Conservation (phyloP, 1,140 invertebrate genomes). For the Halesus radiatus region DNA sequence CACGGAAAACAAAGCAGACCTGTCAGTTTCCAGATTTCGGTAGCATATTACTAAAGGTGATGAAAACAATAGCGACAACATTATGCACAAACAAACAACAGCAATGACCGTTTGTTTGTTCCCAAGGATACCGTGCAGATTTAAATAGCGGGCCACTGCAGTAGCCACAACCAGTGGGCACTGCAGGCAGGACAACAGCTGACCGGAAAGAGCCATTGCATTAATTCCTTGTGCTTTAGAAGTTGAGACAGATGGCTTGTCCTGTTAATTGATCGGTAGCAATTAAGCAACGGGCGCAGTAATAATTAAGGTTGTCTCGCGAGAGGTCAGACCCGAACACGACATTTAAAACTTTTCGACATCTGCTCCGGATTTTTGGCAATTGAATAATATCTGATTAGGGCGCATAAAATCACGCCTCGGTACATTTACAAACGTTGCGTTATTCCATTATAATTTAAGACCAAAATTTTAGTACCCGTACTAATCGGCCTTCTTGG, state of each 20-base stretch:
- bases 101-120: background rate
- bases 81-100: background rate
- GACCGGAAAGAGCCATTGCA: constrained; percentile 39
- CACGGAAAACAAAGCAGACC: constrained; percentile 23
- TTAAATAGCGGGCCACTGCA: background rate
- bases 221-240: constrained; percentile 37
- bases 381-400: background rate
- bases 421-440: background rate
- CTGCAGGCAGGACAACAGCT: constrained; percentile 10
- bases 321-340: constrained; percentile 29
- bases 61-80: background rate
- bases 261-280: constrained; percentile 38
- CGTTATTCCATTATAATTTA: too few relatives aligned
- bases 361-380: background rate
- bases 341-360: constrained; percentile 7
- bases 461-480: too few relatives aligned
- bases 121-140: constrained; percentile 15
- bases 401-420: background rate
- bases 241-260: constrained; percentile 39
- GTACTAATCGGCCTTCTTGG: background rate
- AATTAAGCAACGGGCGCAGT: constrained; percentile 39
- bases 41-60: background rate
- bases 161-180: too few relatives aligned
- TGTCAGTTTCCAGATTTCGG: background rate
- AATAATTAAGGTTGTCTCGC: constrained; percentile 27